These are phyloP conservation scores for Psittacula echo DNA, from an alignment of 2,797 vertebrate genomes.

Conservation along the genomic window DNA sequence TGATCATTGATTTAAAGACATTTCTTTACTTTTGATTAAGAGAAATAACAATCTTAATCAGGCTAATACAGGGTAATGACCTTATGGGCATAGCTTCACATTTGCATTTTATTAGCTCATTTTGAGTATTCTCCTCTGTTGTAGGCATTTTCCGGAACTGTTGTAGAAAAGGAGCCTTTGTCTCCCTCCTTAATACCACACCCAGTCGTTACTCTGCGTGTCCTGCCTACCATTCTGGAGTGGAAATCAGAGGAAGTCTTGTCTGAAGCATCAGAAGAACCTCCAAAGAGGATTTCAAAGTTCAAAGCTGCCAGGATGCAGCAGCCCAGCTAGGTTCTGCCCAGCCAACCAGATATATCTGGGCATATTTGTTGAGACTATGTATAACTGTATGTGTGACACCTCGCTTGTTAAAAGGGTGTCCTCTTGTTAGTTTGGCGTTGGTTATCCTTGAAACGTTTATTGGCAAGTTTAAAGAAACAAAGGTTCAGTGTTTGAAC, in stretches of 20 bases:
- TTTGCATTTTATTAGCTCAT: conserved; percentile 46
- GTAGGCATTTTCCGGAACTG: conserved; percentile 96
- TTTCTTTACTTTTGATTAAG: conserved; percentile 69
- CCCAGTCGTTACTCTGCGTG: conserved; percentile 83
- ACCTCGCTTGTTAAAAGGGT: neutral
- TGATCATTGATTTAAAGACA: conserved; percentile 55
- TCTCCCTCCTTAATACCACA: conserved; percentile 82
- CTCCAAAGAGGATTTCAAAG: conserved; percentile 89
- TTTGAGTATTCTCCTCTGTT: conserved; percentile 57
- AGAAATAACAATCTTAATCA: conserved; percentile 62
- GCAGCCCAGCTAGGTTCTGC: conserved; percentile 78
- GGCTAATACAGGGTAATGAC: conserved; percentile 47
- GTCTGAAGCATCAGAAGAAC: conserved; percentile 73
- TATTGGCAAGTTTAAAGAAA: conserved; percentile 43
- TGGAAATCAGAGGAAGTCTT: conserved; percentile 87
- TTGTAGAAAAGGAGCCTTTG: conserved; percentile 92
- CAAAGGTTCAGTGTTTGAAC: conserved; percentile 54
- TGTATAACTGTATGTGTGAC: neutral
- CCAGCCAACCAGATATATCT: neutral
- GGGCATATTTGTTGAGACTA: neutral
- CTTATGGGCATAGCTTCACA: conserved; percentile 46
- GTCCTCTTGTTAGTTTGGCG: conserved; percentile 42
- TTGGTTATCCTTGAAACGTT: conserved; percentile 25
- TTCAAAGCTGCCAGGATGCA: conserved; percentile 94
- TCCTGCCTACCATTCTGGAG: conserved; percentile 91